Conservation (phyloP, 2,113 vertebrate genomes). For the Aleadryas rufinucha region DNA sequence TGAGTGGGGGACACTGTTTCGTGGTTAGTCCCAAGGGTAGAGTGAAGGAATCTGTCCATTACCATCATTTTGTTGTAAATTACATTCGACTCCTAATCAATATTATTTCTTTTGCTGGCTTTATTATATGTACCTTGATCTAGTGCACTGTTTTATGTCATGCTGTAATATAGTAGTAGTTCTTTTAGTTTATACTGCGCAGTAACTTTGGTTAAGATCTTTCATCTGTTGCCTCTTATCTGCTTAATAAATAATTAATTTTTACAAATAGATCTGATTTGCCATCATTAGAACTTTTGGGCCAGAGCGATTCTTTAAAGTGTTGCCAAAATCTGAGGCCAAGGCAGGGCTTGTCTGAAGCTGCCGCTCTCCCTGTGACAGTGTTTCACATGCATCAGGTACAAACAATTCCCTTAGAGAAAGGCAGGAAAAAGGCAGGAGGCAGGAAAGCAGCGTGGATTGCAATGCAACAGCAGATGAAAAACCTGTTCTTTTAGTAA, state of each 20-base stretch:
- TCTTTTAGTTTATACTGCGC: not conserved
- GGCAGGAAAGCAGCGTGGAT: not conserved
- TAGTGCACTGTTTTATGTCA: not conserved
- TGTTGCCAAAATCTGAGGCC: not conserved
- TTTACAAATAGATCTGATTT: not conserved
- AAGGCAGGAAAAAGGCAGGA: too few relatives aligned
- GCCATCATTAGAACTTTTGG: too few relatives aligned
- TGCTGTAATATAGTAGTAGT: not conserved
- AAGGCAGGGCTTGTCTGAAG: not conserved
- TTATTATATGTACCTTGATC: not conserved
- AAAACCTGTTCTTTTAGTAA: not conserved
- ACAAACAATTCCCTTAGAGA: not conserved
- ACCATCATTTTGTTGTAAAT: not conserved
- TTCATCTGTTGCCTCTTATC: not conserved
- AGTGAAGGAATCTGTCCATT: not conserved
- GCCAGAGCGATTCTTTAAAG: fast-evolving
- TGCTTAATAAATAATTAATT: not conserved
- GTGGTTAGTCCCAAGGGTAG: not conserved
- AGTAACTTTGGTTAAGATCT: not conserved
- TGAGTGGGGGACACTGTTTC: too few relatives aligned
- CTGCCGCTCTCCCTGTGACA: not conserved
- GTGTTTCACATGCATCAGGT: not conserved
- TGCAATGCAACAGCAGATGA: not conserved
- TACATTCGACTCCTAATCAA: not conserved
- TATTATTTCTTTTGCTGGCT: not conserved